Evolutionary conservation across 2,888 invertebrate species (phyloP).

Genomic region (Encarsia formosa): DNA sequence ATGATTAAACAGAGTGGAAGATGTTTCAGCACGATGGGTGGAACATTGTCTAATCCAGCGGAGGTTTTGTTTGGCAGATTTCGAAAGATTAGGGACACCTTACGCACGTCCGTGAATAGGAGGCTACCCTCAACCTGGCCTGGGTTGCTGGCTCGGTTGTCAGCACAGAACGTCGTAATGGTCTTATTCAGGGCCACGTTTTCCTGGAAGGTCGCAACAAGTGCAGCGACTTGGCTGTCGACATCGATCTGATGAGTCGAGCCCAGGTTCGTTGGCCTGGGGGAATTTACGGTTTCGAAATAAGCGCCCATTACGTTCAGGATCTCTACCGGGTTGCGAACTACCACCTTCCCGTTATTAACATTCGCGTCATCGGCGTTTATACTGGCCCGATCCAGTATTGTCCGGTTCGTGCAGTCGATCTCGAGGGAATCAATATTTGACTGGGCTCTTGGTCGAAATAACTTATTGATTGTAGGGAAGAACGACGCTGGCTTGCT

Average conservation of each 20-base stretch:
- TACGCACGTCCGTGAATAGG: no score
- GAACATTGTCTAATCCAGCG: slow-evolving; percentile 19
- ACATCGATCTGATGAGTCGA: background rate
- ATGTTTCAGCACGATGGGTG: slow-evolving; percentile 21
- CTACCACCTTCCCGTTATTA: background rate
- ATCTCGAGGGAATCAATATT: no score
- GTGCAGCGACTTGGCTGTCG: background rate
- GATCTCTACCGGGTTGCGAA: background rate
- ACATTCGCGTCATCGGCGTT: no score
- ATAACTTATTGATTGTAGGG: no score
- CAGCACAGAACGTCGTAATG: background rate
- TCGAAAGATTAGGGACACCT: no score
- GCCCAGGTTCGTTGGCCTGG: background rate
- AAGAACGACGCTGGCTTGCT: no score
- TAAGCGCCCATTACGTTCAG: background rate
- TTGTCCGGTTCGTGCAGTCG: no score
- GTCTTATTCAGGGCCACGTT: slow-evolving; percentile 1
- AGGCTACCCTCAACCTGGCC: no score
- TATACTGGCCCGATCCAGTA: no score
- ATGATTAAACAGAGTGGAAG: background rate
- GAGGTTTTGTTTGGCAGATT: slow-evolving; percentile 30
- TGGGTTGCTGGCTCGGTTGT: no score
- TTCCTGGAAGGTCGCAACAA: no score
- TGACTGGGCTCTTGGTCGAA: no score
- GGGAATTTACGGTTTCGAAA: background rate